A percentile compares a stretch with the other conserved stretches of the same genome.
Conservation (phyloP, 2,113 vertebrate species). For the Antigone vipio region DNA sequence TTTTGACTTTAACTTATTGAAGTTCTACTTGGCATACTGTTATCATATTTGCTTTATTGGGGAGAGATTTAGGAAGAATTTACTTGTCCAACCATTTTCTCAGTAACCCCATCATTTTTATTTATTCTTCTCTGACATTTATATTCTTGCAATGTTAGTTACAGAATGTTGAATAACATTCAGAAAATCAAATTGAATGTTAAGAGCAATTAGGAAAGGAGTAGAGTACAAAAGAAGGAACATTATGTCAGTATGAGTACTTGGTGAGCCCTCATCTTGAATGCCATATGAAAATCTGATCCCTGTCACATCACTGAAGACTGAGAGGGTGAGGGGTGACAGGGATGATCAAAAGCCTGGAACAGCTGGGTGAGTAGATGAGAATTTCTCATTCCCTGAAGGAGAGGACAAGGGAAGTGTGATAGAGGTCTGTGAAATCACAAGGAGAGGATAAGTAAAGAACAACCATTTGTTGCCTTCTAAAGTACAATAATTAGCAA, state of each 20-base stretch:
- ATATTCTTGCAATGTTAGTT: not conserved
- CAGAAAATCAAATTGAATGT: not conserved
- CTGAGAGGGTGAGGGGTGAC: not conserved
- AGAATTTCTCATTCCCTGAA: not conserved
- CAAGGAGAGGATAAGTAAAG: not conserved
- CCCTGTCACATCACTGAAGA: not conserved
- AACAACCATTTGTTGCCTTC: not conserved
- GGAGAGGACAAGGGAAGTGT: not conserved
- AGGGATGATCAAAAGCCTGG: not conserved
- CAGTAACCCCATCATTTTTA: not conserved
- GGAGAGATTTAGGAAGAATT: not conserved
- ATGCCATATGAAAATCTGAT: not conserved
- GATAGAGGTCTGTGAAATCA: not conserved
- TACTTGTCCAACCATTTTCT: not conserved
- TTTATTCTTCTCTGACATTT: conserved; percentile 3
- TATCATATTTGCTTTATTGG: not conserved
- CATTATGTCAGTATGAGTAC: not conserved
- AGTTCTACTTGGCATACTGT: not conserved
- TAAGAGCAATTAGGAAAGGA: not conserved
- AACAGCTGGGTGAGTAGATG: not conserved
- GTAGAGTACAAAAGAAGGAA: not conserved
- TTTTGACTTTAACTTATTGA: not conserved
- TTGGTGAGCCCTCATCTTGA: not conserved
- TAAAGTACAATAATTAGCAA: not conserved
- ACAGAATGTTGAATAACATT: not conserved